These are phyloP conservation scores for Adelphocoris suturalis DNA, from an alignment of 2,888 invertebrate species.

Conservation along the genomic window DNA sequence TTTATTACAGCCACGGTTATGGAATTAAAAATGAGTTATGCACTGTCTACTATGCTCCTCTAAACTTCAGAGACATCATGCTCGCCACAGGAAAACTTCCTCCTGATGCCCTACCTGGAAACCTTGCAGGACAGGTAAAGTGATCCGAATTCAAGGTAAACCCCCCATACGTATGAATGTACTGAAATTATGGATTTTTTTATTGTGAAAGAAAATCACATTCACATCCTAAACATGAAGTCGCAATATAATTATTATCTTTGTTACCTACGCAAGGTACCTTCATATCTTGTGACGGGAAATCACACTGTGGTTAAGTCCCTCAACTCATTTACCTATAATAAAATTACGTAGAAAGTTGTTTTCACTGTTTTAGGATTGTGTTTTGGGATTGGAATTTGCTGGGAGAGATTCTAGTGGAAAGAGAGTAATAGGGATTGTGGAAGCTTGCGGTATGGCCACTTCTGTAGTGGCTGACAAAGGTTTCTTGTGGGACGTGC, in stretches of 20 bases:
- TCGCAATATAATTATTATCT: too few relatives aligned
- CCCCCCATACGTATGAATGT: not conserved
- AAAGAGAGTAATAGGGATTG: constrained; percentile 94
- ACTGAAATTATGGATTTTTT: too few relatives aligned
- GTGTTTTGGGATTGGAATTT: constrained; percentile 96
- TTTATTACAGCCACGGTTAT: not conserved
- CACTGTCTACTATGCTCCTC: constrained; percentile 93
- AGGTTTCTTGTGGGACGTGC: constrained; percentile 93
- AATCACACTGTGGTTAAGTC: too few relatives aligned
- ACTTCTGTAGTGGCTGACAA: constrained; percentile 92
- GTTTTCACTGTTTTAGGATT: constrained; percentile 84
- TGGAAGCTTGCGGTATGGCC: constrained; percentile 93
- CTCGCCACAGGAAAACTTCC: constrained; percentile 97
- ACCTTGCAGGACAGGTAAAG: constrained; percentile 83
- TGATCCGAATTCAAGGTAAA: not conserved
- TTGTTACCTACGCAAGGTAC: too few relatives aligned
- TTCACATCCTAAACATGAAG: not conserved
- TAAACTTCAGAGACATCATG: constrained; percentile 99
- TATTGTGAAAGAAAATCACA: not conserved
- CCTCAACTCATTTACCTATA: too few relatives aligned
- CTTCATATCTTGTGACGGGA: too few relatives aligned
- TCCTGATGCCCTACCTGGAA: constrained; percentile 96
- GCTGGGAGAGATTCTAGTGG: constrained; percentile 89
- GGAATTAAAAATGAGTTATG: constrained; percentile 83
- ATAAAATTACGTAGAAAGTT: too few relatives aligned